phyloP scores from a whole-genome alignment of 2,113 vertebrate species.

The Pontoporia blainvillei region DNA sequence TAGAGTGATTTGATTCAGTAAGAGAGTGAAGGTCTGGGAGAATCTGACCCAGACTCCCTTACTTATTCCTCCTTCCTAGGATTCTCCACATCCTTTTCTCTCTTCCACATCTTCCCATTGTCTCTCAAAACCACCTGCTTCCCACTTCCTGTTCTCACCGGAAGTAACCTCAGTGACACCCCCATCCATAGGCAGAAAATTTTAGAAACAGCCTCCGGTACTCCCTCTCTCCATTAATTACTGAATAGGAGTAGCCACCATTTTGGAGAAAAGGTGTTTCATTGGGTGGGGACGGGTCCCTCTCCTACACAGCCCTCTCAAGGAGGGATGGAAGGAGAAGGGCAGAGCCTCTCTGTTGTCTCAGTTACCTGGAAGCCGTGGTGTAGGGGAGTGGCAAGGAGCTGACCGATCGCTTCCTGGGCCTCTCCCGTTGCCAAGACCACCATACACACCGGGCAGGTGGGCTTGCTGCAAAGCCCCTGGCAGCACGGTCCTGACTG shows the following conservation, averaged over 20 bases:
- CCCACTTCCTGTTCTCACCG: slow-evolving; percentile 40
- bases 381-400: slow-evolving; percentile 9
- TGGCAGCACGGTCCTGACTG: not conserved
- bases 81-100: not conserved
- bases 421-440: slow-evolving; percentile 44
- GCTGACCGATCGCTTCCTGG: not conserved
- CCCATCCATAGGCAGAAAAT: not conserved
- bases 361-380: not conserved
- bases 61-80: not conserved
- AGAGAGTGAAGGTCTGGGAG: not conserved
- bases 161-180: slow-evolving; percentile 37
- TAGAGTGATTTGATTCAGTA: not conserved
- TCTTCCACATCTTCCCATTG: slow-evolving; percentile 24
- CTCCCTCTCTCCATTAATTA: not conserved
- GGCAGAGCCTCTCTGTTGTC: not conserved
- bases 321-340: not conserved
- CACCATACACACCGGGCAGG: not conserved
- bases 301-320: not conserved
- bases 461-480: not conserved
- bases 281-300: not conserved
- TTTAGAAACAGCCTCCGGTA: not conserved
- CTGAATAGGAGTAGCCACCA: not conserved
- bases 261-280: slow-evolving; percentile 1
- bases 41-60: not conserved
- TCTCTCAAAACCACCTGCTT: slow-evolving; percentile 52